phyloP scores from a whole-genome alignment of 30 jellyfish, hydroid and myxozoan species.

The Turritopsis dohrnii region DNA sequence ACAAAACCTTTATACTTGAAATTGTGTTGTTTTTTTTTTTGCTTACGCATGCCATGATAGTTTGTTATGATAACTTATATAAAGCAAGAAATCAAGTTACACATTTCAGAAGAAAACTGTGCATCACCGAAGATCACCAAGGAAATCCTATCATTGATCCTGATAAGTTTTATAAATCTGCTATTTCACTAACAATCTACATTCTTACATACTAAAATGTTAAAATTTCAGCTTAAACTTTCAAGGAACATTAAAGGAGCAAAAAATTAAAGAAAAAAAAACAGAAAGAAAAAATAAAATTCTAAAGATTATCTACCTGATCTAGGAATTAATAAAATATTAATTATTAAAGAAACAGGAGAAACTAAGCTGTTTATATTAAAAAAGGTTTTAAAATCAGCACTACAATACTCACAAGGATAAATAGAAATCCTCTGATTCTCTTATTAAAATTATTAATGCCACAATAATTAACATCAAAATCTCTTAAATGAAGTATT shows the following conservation, averaged over 20 bases:
- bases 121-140: not conserved
- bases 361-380: not conserved
- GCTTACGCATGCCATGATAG: not conserved
- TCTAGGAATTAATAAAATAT: not conserved
- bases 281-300: too few relatives aligned
- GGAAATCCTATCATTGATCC: not conserved
- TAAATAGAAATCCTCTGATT: too few relatives aligned
- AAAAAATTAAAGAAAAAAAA: too few relatives aligned
- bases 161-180: not conserved
- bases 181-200: not conserved
- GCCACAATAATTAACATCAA: not conserved
- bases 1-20: not conserved
- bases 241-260: not conserved
- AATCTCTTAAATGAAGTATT: not conserved
- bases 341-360: not conserved
- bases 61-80: not conserved
- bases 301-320: not conserved
- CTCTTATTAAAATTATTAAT: not conserved
- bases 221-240: not conserved
- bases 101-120: not conserved
- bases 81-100: not conserved
- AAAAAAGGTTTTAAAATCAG: not conserved
- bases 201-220: not conserved
- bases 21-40: too few relatives aligned
- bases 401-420: not conserved